Percentiles rank a stretch among this genome's conserved stretches.
phyloP scores from a whole-genome alignment of 30 jellyfish, hydroid and myxozoan genomes.

The Turritopsis rubra region DNA sequence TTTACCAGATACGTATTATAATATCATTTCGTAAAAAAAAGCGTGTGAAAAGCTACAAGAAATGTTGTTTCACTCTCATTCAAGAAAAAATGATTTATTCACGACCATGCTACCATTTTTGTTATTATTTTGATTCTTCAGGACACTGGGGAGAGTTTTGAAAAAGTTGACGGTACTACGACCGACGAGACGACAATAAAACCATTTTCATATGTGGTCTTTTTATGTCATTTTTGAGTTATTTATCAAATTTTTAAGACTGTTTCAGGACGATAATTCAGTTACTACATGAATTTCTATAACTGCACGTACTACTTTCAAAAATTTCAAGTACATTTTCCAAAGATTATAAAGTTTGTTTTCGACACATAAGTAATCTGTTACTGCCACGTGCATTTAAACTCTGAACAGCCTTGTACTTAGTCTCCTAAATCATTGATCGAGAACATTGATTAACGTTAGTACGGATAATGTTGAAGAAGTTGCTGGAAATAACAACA shows the following conservation, averaged over 20 bases:
- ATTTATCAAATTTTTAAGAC: too few relatives aligned
- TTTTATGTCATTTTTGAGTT: background rate
- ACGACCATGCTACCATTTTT: background rate
- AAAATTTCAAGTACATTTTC: too few relatives aligned
- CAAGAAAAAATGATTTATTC: too few relatives aligned
- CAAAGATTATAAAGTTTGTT: background rate
- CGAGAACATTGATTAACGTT: background rate
- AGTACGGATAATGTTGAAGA: background rate
- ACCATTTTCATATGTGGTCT: background rate
- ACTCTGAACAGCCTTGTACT: background rate
- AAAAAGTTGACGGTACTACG: background rate
- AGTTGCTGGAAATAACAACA: constrained; percentile 7
- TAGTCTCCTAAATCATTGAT: background rate
- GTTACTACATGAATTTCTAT: background rate
- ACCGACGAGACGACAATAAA: background rate
- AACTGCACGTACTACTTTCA: background rate
- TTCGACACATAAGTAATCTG: background rate
- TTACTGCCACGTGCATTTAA: background rate
- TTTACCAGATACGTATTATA: too few relatives aligned
- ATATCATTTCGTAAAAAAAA: too few relatives aligned
- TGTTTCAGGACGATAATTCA: too few relatives aligned
- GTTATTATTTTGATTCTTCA: background rate
- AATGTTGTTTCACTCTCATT: too few relatives aligned
- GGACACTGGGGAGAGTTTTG: background rate
- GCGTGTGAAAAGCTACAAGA: too few relatives aligned